Evolutionary conservation across 2,888 invertebrate genomes (phyloP).

Genomic region (Dasysyrphus tricinctus): DNA sequence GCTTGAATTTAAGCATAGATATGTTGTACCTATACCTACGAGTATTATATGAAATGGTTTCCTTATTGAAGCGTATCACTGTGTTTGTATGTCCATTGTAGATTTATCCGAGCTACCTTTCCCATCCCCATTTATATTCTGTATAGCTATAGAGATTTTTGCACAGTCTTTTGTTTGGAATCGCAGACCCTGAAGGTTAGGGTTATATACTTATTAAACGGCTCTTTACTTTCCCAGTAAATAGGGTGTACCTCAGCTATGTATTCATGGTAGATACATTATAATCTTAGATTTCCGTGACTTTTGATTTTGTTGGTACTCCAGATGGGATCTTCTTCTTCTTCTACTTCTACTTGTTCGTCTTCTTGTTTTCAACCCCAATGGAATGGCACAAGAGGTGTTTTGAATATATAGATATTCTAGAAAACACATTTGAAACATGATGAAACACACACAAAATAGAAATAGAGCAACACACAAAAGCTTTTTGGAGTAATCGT

Average conservation of each 20-base stretch:
- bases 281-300: conserved; percentile 59
- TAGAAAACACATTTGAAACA: conserved; percentile 11
- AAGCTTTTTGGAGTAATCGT: conserved; percentile 6
- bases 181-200: conserved; percentile 71
- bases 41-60: conserved; percentile 51
- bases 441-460: conserved; percentile 38
- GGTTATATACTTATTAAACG: conserved; percentile 63
- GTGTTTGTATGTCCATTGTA: conserved; percentile 72
- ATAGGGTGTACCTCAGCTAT: conserved; percentile 51
- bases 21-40: neutral
- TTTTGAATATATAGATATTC: neutral
- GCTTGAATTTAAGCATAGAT: conserved; percentile 52
- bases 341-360: neutral
- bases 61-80: conserved; percentile 72
- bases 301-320: conserved; percentile 61
- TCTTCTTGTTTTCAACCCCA: conserved; percentile 32
- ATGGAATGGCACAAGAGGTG: conserved; percentile 27
- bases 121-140: neutral
- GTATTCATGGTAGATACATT: neutral
- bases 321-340: neutral
- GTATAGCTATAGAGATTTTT: neutral
- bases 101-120: conserved; percentile 37
- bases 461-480: conserved; percentile 25
- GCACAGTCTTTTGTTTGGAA: conserved; percentile 61
- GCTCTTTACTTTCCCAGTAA: conserved; percentile 44